Conservation (phyloP, 92 coral and sea anemone species). For the Ricordea florida region DNA sequence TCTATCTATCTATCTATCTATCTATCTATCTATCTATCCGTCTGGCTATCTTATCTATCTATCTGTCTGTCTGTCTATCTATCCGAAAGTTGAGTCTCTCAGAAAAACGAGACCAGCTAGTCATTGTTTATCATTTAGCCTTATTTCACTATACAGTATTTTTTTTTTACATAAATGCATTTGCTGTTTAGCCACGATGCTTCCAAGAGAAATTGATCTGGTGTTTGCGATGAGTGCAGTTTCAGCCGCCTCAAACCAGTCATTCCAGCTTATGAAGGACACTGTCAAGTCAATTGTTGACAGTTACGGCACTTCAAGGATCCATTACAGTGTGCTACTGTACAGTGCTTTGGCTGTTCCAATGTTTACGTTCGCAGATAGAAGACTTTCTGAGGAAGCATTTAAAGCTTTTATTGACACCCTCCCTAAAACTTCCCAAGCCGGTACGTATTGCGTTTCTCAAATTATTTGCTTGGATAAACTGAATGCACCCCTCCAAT, state of each 20-base stretch:
- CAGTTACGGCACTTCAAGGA: constrained; percentile 71
- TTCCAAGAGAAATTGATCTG: constrained; percentile 48
- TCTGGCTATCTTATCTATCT: no score
- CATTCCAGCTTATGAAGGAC: constrained; percentile 68
- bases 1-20: no score
- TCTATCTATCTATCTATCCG: no score
- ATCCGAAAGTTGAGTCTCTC: no score
- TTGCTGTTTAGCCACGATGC: not conserved
- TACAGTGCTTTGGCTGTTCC: constrained; percentile 50
- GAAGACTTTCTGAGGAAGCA: not conserved
- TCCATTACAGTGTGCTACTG: constrained; percentile 71
- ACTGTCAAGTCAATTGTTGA: constrained; percentile 71
- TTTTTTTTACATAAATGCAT: no score
- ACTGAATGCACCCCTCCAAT: no score
- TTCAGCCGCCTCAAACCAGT: constrained; percentile 13
- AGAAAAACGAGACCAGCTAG: no score
- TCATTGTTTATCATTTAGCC: no score
- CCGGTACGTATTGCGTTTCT: constrained; percentile 33
- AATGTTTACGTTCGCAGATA: not conserved
- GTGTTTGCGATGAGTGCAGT: constrained; percentile 80
- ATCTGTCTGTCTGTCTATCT: no score
- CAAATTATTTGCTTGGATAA: no score
- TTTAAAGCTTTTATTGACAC: not conserved
- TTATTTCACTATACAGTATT: no score
- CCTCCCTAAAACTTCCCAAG: constrained; percentile 26